A percentile compares a stretch with the other conserved stretches of the same genome.
Conservation (phyloP, 2,797 vertebrate species). For the Bryconaethiops microstoma region DNA sequence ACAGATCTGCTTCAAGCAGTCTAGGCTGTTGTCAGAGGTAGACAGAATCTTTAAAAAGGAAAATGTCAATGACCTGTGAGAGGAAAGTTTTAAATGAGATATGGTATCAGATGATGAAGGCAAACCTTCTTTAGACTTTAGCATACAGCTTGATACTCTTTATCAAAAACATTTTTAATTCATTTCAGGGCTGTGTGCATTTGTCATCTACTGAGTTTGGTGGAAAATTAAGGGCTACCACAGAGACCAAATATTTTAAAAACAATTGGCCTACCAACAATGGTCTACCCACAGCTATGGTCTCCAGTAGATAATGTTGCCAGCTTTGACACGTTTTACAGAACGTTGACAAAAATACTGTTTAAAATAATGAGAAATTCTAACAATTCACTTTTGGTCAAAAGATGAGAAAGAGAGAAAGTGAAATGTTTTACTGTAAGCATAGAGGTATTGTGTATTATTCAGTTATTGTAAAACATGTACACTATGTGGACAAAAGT, state of each 20-base stretch:
- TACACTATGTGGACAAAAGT: too few species aligned
- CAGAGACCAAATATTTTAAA: not conserved
- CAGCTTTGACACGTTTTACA: not conserved
- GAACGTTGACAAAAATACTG: not conserved
- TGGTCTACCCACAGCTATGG: not conserved
- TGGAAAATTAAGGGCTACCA: not conserved
- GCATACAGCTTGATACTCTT: not conserved
- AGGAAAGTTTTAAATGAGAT: not conserved
- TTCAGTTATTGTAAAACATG: too few species aligned
- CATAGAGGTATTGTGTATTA: too few species aligned
- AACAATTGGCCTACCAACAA: not conserved
- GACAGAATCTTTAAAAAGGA: not conserved
- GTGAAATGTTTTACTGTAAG: too few species aligned
- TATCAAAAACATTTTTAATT: not conserved
- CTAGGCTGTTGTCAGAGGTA: not conserved
- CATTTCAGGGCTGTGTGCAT: not conserved
- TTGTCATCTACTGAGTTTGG: not conserved
- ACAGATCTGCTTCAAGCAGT: not conserved
- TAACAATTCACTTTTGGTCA: not conserved
- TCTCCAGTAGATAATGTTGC: not conserved
- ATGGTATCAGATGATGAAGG: not conserved
- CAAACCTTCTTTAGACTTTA: not conserved
- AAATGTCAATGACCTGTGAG: not conserved
- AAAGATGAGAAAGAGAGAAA: too few species aligned
- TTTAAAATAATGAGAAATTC: not conserved